These are phyloP conservation scores for Illadopsis cleaveri DNA, from an alignment of 2,113 vertebrate genomes.

Conservation along the genomic window DNA sequence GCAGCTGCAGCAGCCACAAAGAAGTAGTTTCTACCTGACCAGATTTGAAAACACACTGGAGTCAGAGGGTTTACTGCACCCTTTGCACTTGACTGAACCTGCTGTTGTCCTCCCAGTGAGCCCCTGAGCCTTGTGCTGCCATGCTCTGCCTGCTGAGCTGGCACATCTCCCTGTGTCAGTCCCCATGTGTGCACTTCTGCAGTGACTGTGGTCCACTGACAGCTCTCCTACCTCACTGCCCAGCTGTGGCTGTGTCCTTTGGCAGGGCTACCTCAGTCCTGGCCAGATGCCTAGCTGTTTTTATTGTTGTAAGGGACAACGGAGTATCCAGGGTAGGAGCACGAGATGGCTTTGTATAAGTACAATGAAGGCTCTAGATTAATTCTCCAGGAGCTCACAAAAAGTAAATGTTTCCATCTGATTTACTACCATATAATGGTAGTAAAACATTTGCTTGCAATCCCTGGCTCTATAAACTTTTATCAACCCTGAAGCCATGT, in stretches of 20 bases:
- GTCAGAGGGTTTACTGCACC: background rate
- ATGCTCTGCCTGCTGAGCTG: background rate
- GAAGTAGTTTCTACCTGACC: background rate
- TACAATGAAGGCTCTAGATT: background rate
- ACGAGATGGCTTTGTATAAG: background rate
- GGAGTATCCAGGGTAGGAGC: rapidly evolving
- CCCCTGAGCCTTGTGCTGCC: background rate
- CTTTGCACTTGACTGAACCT: background rate
- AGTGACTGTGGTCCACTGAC: rapidly evolving
- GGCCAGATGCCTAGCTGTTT: background rate
- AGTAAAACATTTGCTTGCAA: background rate
- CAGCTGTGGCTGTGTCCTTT: background rate
- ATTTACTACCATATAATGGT: background rate
- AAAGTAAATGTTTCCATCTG: background rate
- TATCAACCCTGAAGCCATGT: background rate
- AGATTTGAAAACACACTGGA: background rate
- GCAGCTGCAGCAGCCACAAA: rapidly evolving
- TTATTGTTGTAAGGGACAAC: rapidly evolving
- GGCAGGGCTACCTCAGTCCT: background rate
- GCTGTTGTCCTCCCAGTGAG: background rate
- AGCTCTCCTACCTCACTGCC: background rate
- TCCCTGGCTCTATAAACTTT: background rate
- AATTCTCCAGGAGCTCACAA: background rate
- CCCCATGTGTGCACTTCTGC: rapidly evolving
- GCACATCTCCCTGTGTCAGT: background rate